These are phyloP conservation scores for Autographa pulchrina DNA, from an alignment of 2,888 invertebrate genomes.

Conservation along the genomic window DNA sequence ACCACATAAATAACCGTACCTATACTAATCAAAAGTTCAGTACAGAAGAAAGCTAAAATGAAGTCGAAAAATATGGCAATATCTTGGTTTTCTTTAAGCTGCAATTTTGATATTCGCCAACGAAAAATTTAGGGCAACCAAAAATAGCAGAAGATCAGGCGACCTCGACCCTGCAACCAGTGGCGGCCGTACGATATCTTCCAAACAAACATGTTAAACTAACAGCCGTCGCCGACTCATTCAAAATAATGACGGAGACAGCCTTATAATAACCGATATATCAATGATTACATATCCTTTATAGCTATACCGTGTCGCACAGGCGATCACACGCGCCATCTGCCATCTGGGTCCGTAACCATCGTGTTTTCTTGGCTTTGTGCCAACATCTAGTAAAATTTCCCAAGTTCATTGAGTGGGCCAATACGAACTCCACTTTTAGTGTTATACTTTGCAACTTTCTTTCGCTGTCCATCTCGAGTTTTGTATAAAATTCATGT, in stretches of 20 bases:
- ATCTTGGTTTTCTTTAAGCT: not conserved
- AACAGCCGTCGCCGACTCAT: constrained; percentile 29
- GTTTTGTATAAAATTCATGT: constrained; percentile 15
- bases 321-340: constrained; percentile 63
- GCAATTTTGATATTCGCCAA: too few relatives aligned
- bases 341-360: constrained; percentile 65
- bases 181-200: constrained; percentile 28
- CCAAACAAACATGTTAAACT: constrained; percentile 28
- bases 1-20: not conserved
- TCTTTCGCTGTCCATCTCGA: constrained; percentile 35
- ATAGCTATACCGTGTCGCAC: constrained; percentile 51
- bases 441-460: constrained; percentile 68
- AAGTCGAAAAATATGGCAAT: not conserved
- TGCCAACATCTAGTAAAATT: constrained; percentile 74
- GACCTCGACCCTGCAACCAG: constrained; percentile 35
- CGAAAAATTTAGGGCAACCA: not conserved
- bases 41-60: not conserved
- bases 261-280: constrained; percentile 43
- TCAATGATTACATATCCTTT: constrained; percentile 44
- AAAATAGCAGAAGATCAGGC: constrained; percentile 7
- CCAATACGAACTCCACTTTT: constrained; percentile 68
- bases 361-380: constrained; percentile 68
- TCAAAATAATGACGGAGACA: constrained; percentile 31
- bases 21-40: not conserved
- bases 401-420: constrained; percentile 78